Percentiles rank a stretch among this genome's conserved stretches.
Evolutionary conservation across 2,797 vertebrate species (phyloP).

Genomic region (Halcyon badia): DNA sequence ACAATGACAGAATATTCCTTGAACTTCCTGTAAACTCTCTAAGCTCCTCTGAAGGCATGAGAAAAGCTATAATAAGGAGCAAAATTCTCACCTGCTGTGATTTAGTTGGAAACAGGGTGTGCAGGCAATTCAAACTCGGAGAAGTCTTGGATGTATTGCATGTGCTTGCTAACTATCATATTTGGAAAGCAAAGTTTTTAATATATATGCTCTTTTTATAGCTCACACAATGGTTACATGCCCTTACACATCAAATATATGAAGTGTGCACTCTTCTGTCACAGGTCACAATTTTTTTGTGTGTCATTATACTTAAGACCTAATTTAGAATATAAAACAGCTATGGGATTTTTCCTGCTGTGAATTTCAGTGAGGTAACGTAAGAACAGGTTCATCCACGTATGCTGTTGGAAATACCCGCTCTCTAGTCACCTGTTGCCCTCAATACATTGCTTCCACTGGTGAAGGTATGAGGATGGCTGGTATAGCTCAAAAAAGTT

Average conservation of each 20-base stretch:
- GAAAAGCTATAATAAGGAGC: neutral
- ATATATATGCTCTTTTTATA: neutral
- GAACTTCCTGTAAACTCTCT: neutral
- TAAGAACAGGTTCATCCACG: neutral
- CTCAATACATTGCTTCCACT: neutral
- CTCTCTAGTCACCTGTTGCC: neutral
- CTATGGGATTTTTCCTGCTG: neutral
- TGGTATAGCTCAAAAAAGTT: neutral
- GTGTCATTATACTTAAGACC: neutral
- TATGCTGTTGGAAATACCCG: rapidly evolving
- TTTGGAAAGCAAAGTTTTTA: neutral
- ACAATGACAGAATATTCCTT: neutral
- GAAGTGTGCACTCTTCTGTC: neutral
- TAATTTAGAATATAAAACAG: neutral
- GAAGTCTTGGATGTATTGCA: neutral
- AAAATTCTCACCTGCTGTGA: neutral
- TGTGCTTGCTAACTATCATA: neutral
- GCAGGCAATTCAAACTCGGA: neutral
- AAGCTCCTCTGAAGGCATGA: neutral
- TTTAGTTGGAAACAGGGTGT: neutral
- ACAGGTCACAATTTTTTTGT: neutral
- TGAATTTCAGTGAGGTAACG: neutral
- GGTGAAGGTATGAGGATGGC: neutral
- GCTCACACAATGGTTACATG: neutral
- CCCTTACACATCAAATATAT: neutral